Conservation (phyloP, 2,888 invertebrate genomes). For the Hermaeophaga mercurialis region DNA sequence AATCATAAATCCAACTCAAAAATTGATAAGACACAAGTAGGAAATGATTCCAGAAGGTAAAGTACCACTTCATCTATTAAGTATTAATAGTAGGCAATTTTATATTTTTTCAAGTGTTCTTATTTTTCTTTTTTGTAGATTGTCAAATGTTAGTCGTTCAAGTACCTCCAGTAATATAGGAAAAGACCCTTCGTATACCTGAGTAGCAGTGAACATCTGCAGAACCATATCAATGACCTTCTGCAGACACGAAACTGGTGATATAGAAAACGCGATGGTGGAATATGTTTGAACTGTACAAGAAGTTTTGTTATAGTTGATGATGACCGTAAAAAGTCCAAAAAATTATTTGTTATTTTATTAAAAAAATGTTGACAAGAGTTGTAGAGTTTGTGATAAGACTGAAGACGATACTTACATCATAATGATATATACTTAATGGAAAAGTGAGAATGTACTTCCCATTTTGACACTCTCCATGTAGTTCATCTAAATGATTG, state of each 20-base stretch:
- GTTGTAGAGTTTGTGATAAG: constrained; percentile 34
- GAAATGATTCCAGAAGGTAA: constrained; percentile 43
- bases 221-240: constrained; percentile 55
- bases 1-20: constrained; percentile 62
- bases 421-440: constrained; percentile 9
- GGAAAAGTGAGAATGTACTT: not conserved
- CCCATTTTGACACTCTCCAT: too few species aligned
- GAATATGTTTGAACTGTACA: constrained; percentile 40
- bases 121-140: too few species aligned
- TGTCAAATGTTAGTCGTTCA: constrained; percentile 52
- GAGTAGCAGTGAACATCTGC: constrained; percentile 57
- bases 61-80: too few species aligned
- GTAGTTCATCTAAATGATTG: too few species aligned
- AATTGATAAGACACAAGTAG: constrained; percentile 35
- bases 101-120: too few species aligned
- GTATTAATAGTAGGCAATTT: too few species aligned
- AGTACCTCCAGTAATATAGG: constrained; percentile 50
- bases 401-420: constrained; percentile 27
- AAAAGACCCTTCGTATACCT: constrained; percentile 55
- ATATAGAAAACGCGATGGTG: constrained; percentile 37
- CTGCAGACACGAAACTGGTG: constrained; percentile 47
- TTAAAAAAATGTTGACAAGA: constrained; percentile 1
- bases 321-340: constrained; percentile 8
- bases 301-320: constrained; percentile 2
- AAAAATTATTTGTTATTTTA: constrained; percentile 17